These are phyloP conservation scores for Acanthurus leucopareius DNA, from an alignment of 2,797 vertebrate genomes.

Conservation along the genomic window DNA sequence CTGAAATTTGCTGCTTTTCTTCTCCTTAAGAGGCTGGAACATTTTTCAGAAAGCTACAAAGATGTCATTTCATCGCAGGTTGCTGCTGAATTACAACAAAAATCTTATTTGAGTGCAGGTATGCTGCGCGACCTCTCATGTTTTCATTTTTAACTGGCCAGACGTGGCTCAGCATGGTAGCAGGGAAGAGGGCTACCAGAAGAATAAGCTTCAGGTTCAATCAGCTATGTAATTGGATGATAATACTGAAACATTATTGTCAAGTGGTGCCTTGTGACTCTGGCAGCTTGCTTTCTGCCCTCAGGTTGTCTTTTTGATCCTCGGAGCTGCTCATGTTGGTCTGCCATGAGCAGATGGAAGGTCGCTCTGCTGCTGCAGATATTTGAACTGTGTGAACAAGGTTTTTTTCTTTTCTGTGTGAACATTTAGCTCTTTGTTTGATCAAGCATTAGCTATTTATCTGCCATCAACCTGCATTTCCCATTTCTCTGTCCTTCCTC, in stretches of 20 bases:
- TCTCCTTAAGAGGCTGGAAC: not conserved
- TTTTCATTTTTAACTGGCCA: constrained; percentile 20
- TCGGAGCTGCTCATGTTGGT: constrained; percentile 12
- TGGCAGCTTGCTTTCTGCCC: constrained; percentile 8
- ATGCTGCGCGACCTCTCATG: not conserved
- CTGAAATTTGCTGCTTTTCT: not conserved
- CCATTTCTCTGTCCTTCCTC: not conserved
- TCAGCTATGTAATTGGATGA: constrained; percentile 63
- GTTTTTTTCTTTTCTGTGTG: not conserved
- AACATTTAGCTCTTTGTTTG: too few relatives aligned
- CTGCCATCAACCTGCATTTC: not conserved
- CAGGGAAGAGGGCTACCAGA: constrained; percentile 18
- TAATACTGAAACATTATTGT: constrained; percentile 50
- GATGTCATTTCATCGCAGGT: constrained; percentile 1
- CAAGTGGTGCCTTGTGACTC: constrained; percentile 34
- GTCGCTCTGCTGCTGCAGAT: constrained; percentile 1
- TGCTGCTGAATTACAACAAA: constrained; percentile 9
- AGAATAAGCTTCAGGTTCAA: constrained; percentile 46
- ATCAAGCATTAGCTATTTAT: not conserved
- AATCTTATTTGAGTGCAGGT: not conserved
- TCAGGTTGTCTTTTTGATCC: constrained; percentile 28
- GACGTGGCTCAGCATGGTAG: constrained; percentile 7
- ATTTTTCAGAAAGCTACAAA: constrained; percentile 14
- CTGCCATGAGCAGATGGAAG: constrained; percentile 14
- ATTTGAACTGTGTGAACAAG: constrained; percentile 6